Evolutionary conservation across 2,888 invertebrate species (phyloP).

Genomic region (Mechanitis mazaeus): DNA sequence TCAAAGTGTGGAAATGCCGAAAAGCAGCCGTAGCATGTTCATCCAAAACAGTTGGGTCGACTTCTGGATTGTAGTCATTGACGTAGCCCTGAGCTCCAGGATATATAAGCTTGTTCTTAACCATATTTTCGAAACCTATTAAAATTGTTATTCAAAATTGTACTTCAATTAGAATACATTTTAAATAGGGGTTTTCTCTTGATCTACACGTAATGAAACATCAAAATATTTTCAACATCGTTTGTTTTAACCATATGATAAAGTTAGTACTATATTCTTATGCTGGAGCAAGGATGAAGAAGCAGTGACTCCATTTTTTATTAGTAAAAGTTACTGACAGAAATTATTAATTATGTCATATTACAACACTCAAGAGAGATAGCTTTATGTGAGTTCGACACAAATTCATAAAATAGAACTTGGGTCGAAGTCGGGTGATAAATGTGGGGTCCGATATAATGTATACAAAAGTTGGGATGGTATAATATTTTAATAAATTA

Average conservation of each 20-base stretch:
- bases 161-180: no score
- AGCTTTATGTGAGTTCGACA: slow-evolving; percentile 1
- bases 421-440: not conserved
- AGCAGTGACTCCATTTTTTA: no score
- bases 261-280: no score
- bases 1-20: slow-evolving; percentile 83
- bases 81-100: slow-evolving; percentile 75
- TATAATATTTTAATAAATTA: not conserved
- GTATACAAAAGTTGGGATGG: not conserved
- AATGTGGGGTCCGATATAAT: not conserved
- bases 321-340: not conserved
- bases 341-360: not conserved
- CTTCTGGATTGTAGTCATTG: slow-evolving; percentile 80
- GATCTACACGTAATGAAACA: no score
- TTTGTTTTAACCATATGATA: no score
- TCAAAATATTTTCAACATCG: no score
- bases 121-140: slow-evolving; percentile 76
- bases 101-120: slow-evolving; percentile 79
- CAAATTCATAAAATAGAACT: not conserved
- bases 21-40: slow-evolving; percentile 85
- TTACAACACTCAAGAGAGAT: not conserved
- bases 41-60: slow-evolving; percentile 80
- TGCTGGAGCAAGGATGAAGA: no score
- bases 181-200: no score
- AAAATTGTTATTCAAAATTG: not conserved